Conservation (phyloP, 1,140 invertebrate species). For the Drosophila trapezifrons region DNA sequence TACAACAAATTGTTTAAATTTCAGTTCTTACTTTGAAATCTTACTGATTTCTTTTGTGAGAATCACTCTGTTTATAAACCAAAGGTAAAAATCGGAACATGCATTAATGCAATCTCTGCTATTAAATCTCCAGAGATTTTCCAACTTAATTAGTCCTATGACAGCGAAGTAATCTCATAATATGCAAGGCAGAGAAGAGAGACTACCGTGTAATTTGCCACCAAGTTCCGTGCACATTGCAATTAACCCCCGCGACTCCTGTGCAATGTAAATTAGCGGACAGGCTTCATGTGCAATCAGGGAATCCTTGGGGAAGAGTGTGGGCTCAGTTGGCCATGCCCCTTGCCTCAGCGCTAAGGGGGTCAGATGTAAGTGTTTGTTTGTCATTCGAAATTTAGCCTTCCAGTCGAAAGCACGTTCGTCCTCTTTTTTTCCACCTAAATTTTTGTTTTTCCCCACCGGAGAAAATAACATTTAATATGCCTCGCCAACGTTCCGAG, state of each 20-base stretch:
- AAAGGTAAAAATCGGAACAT: background rate
- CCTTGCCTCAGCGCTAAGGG: background rate
- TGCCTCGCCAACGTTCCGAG: slow-evolving; percentile 66
- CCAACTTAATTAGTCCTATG: background rate
- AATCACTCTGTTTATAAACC: too few species aligned
- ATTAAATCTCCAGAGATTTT: background rate
- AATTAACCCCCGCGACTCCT: slow-evolving; percentile 13
- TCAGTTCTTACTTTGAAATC: too few species aligned
- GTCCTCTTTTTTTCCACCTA: slow-evolving; percentile 6
- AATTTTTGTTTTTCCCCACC: slow-evolving; percentile 1
- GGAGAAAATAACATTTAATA: slow-evolving; percentile 2
- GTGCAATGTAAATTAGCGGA: slow-evolving; percentile 1
- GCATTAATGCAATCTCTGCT: background rate
- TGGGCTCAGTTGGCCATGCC: slow-evolving; percentile 12
- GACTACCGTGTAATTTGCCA: too few species aligned
- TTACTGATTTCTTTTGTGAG: too few species aligned
- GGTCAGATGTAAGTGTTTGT: background rate
- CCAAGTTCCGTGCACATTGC: slow-evolving; percentile 9
- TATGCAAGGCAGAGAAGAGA: too few species aligned
- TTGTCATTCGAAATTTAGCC: slow-evolving; percentile 57
- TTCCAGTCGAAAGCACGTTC: slow-evolving; percentile 12
- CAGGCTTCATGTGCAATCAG: background rate
- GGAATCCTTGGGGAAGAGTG: background rate
- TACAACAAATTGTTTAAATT: too few species aligned
- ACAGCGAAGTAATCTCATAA: background rate